Conservation (phyloP, 2,888 invertebrate species). For the Antheraea assamensis region DNA sequence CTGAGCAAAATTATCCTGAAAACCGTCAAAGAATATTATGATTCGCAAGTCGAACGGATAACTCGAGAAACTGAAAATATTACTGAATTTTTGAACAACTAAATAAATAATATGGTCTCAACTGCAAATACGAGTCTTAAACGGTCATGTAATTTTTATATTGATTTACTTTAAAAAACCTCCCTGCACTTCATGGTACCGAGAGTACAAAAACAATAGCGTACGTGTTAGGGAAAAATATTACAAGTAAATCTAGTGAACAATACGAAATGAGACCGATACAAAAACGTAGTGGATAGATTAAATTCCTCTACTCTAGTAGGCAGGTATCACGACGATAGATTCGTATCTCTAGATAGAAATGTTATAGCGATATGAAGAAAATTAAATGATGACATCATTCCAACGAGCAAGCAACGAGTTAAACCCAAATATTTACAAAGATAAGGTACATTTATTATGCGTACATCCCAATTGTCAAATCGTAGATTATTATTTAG, state of each 20-base stretch:
- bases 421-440: background rate
- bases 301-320: background rate
- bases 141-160: background rate
- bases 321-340: background rate
- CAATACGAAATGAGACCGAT: background rate
- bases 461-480: background rate
- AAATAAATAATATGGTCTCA: background rate
- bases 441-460: background rate
- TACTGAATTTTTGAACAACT: background rate
- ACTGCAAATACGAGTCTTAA: background rate
- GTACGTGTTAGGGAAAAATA: background rate
- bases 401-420: background rate
- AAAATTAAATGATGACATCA: background rate
- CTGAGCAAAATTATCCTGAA: background rate
- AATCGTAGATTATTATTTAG: background rate
- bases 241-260: background rate
- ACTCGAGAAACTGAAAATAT: too few species aligned
- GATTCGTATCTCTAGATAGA: background rate
- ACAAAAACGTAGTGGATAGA: background rate
- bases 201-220: background rate
- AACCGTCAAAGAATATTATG: background rate
- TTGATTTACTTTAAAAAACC: background rate
- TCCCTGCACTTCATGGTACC: background rate
- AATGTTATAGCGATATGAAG: background rate
- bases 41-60: background rate